phyloP scores from a whole-genome alignment of 1,140 invertebrate species.

The Rhynchophorus ferrugineus region DNA sequence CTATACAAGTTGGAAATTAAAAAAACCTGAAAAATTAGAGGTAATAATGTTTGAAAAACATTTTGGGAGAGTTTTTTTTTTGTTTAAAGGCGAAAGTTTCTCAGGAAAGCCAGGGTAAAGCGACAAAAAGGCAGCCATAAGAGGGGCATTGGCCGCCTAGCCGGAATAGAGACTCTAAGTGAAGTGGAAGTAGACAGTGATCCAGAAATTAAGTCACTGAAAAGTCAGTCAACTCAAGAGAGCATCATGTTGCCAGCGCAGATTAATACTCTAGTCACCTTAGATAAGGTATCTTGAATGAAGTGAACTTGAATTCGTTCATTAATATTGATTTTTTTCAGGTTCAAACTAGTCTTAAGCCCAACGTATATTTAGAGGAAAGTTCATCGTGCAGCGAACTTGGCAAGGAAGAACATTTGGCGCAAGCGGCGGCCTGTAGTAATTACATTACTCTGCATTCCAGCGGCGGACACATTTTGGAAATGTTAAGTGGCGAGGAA shows the following conservation, averaged over 20 bases:
- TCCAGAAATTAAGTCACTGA: constrained; percentile 31
- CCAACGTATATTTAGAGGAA: constrained; percentile 37
- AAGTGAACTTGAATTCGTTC: constrained; percentile 22
- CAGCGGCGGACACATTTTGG: constrained; percentile 43
- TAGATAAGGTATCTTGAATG: constrained; percentile 20
- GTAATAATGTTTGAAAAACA: too few species aligned
- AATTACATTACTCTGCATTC: constrained; percentile 34
- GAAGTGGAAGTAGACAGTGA: constrained; percentile 38
- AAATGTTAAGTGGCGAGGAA: constrained; percentile 63
- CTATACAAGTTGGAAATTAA: too few species aligned
- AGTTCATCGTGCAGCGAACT: constrained; percentile 41
- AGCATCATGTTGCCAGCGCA: constrained; percentile 31
- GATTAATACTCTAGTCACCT: constrained; percentile 26
- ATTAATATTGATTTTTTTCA: constrained; percentile 4
- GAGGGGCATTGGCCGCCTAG: constrained; percentile 14
- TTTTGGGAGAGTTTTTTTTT: neutral
- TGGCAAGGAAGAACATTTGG: constrained; percentile 34
- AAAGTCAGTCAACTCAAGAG: constrained; percentile 22
- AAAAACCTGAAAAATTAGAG: too few species aligned
- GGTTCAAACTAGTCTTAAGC: constrained; percentile 29
- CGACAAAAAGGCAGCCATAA: constrained; percentile 29
- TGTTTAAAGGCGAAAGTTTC: constrained; percentile 30
- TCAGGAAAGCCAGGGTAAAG: constrained; percentile 36
- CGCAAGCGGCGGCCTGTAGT: constrained; percentile 22
- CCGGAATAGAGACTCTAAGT: constrained; percentile 31